Evolutionary conservation across 2,797 vertebrate genomes (phyloP).

Genomic region (Sphenodon punctatus): DNA sequence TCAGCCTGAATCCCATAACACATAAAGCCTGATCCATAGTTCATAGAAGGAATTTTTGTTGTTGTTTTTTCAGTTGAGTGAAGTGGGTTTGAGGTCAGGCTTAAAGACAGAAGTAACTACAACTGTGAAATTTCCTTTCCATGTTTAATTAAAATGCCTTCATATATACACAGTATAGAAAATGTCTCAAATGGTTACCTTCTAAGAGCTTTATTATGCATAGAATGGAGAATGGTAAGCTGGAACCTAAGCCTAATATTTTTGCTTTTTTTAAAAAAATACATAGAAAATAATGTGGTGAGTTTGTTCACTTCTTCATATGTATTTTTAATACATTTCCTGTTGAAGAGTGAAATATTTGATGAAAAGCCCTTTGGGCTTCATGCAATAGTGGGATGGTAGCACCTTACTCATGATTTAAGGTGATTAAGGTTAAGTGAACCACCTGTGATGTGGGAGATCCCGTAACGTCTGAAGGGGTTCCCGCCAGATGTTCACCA

Average conservation of each 20-base stretch:
- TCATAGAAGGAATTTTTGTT: background rate
- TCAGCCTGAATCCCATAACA: background rate
- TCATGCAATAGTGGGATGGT: background rate
- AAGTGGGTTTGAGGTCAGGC: background rate
- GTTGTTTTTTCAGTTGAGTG: background rate
- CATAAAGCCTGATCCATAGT: background rate
- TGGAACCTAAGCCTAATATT: background rate
- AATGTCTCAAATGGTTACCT: background rate
- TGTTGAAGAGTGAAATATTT: background rate
- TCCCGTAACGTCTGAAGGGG: no score
- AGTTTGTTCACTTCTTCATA: background rate
- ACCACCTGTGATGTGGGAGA: no score
- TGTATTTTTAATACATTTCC: slow-evolving; percentile 28
- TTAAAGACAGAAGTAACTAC: background rate
- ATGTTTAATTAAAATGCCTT: background rate
- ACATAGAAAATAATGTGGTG: background rate
- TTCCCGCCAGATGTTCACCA: no score
- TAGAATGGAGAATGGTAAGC: background rate
- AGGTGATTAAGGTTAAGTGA: slow-evolving; percentile 7
- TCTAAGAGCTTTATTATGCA: background rate
- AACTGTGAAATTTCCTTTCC: rapidly evolving
- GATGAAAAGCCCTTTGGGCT: slow-evolving; percentile 12
- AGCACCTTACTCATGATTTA: background rate
- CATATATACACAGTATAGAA: background rate
- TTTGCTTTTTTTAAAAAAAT: background rate